Evolutionary conservation across 2,113 vertebrate species (phyloP).

Genomic region (Oncorhynchus keta): DNA sequence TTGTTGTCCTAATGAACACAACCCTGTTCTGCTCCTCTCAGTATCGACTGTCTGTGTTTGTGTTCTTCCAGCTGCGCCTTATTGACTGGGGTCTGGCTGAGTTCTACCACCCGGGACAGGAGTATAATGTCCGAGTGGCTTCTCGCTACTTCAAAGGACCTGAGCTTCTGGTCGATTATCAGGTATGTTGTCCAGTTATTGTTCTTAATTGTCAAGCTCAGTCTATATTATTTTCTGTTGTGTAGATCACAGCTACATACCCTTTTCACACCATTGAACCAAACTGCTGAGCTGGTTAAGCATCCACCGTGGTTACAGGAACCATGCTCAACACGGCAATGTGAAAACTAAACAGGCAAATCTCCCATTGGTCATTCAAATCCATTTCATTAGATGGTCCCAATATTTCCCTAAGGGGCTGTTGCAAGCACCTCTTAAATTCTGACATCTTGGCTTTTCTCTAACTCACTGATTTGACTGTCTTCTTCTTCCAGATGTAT

Average conservation of each 20-base stretch:
- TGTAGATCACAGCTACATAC: too few relatives aligned
- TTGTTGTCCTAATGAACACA: too few relatives aligned
- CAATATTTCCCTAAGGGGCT: too few relatives aligned
- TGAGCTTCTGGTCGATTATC: constrained; percentile 78
- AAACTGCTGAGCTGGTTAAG: too few relatives aligned
- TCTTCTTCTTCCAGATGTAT: constrained; percentile 70
- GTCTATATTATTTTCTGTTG: background rate
- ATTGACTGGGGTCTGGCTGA: constrained; percentile 81
- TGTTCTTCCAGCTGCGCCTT: constrained; percentile 66
- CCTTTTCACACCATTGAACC: too few relatives aligned
- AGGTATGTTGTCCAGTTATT: constrained; percentile 52
- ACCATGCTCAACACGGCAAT: too few relatives aligned
- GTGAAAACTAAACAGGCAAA: too few relatives aligned
- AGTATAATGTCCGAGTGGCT: constrained; percentile 80
- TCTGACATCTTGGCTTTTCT: too few relatives aligned
- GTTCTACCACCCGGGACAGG: constrained; percentile 80
- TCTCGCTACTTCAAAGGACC: constrained; percentile 81
- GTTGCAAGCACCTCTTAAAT: too few relatives aligned
- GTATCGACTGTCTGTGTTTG: background rate
- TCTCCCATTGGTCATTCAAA: too few relatives aligned
- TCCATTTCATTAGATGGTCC: too few relatives aligned
- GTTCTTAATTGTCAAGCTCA: background rate
- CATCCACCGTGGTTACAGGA: too few relatives aligned
- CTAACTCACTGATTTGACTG: constrained; percentile 5
- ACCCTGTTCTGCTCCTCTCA: background rate